phyloP scores from a whole-genome alignment of 2,113 vertebrate genomes.

The Bos javanicus region DNA sequence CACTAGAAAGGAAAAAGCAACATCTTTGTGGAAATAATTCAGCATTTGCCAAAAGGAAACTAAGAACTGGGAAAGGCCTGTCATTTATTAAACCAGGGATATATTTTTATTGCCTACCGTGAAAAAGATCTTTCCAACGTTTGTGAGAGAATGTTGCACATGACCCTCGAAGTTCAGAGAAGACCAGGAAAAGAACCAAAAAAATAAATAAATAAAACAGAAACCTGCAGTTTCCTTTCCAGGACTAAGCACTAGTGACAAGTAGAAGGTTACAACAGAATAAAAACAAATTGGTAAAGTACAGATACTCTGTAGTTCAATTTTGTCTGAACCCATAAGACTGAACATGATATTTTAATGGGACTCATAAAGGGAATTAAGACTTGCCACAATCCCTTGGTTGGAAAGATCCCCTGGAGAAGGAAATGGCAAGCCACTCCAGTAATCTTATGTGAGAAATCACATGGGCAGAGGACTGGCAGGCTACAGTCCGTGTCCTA shows the following conservation, averaged over 20 bases:
- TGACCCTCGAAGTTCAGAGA: neutral
- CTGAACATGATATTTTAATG: neutral
- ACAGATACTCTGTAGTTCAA: neutral
- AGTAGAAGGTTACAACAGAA: neutral
- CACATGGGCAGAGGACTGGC: neutral
- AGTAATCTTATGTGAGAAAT: neutral
- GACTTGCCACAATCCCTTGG: neutral
- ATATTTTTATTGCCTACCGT: neutral
- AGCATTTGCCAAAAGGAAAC: conserved; percentile 17
- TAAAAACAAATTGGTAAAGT: neutral
- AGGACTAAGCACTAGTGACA: neutral
- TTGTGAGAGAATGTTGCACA: neutral
- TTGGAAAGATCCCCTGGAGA: neutral
- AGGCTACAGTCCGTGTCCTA: neutral
- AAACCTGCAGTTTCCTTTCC: neutral
- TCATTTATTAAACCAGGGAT: neutral
- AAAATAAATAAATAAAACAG: neutral
- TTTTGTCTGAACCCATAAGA: neutral
- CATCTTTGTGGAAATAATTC: neutral
- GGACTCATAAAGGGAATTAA: neutral
- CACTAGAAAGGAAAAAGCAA: neutral
- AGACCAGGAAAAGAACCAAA: neutral
- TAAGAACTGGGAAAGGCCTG: neutral
- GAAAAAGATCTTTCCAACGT: neutral
- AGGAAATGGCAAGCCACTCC: neutral